Base-by-base conservation (phyloP, 2,113 vertebrate genomes). In the Artemisiospiza belli region DNA sequence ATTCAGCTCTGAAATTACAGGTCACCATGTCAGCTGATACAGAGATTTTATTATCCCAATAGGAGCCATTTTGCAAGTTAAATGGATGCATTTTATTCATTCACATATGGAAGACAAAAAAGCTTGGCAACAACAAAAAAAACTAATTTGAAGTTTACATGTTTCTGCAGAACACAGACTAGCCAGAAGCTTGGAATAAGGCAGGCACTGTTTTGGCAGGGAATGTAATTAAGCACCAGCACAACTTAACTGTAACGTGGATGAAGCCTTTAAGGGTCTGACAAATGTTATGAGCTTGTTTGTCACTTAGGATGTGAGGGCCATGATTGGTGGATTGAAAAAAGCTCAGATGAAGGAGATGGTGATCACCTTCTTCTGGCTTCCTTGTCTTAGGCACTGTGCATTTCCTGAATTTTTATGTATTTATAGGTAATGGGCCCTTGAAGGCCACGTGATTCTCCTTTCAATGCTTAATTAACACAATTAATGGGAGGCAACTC, bases 61-160 rank as follows among this genome's bases (percentile, higher is more conserved):
- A 54, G 22, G n/a, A 87, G 15, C 33, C 5, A 2, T 21, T 93
- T 81, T 33, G 19, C 33, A 27, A 6, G 8, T 46, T 35, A 55
- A 74, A 81, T 41, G 6, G 30, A 41, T 62, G 15, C 0, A 2
- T 70, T 91, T 81, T 33, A 19, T 74, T 76, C 30, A 25, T 67
- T 12, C 12, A 14, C 1, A 1, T 51, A 7, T 5, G 22, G 61
- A 73, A 62, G 25, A 22, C 0, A 8, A 46, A 18, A 61, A 90
- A 76, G 2, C 9, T 62, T 77, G 47, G 5, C 25, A 57, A 10
- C 16, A 47, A 10, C 28, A 61, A 10, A 39, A 31, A 52, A 33
- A 62, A 9, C 3, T 43, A 37, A 35, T 61, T 76, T 1, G 6
- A 70, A 57, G 28, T 30, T 64, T 67, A 46, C 2, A 3, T 1